These are phyloP conservation scores for Pollachius pollachius DNA, from an alignment of 2,113 vertebrate species.

Conservation along the genomic window DNA sequence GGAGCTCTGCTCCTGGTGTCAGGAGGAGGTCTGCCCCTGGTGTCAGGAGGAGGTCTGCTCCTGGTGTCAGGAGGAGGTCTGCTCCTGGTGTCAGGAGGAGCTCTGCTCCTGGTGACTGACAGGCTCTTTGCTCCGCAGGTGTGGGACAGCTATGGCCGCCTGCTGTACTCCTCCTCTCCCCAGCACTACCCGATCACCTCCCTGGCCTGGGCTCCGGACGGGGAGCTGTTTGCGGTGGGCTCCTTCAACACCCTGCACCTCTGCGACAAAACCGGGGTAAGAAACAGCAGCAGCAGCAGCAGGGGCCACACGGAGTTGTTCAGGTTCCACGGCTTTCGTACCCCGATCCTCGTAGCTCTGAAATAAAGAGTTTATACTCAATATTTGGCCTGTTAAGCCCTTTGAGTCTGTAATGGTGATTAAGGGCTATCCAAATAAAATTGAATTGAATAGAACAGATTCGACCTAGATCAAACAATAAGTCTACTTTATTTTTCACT, in stretches of 20 bases:
- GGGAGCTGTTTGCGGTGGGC: slow-evolving; percentile 92
- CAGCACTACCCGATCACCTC: slow-evolving; percentile 91
- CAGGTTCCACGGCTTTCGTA: too few relatives aligned
- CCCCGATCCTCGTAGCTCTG: too few relatives aligned
- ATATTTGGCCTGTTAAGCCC: too few relatives aligned
- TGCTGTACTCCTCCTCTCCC: slow-evolving; percentile 79
- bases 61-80: not conserved
- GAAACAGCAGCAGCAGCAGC: slow-evolving; percentile 40
- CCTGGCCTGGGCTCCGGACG: slow-evolving; percentile 90
- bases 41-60: too few relatives aligned
- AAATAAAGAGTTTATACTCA: too few relatives aligned
- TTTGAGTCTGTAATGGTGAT: too few relatives aligned
- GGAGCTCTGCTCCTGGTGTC: not conserved
- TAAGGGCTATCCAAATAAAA: too few relatives aligned
- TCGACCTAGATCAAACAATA: too few relatives aligned
- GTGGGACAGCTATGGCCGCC: slow-evolving; percentile 91
- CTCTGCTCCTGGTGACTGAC: not conserved
- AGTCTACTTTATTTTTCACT: too few relatives aligned
- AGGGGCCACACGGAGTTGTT: not conserved
- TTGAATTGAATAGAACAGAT: too few relatives aligned
- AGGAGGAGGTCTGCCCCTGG: too few relatives aligned
- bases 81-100: too few relatives aligned
- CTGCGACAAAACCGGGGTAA: slow-evolving; percentile 96
- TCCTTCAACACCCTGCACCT: slow-evolving; percentile 92
- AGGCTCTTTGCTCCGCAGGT: slow-evolving; percentile 71